Evolutionary conservation across 2,888 invertebrate species (phyloP), one percentile per base, ranked within the genome.

Genomic region (Ophion ellenae): DNA sequence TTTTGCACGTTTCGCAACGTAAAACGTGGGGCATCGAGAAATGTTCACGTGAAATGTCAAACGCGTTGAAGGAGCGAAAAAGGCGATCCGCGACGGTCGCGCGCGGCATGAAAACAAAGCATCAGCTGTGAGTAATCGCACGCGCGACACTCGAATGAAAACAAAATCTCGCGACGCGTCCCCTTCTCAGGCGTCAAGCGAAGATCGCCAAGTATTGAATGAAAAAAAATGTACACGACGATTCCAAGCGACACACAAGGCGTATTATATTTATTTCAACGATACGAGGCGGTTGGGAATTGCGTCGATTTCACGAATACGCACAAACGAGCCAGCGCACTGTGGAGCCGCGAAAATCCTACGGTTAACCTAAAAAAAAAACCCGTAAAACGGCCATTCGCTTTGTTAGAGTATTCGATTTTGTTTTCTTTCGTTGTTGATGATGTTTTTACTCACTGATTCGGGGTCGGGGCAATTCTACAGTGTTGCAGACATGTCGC

Each of bases 401-500:
- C 40, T 9, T 9, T 40, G 20, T 4, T 4, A 11, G 17, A 32
- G 11, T 40, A 40, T 53, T 20, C 6, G 45, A 40, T 11, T 71
- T 66, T 64, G 17, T 32, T 40, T 5, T 3, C 17, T 45, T 6
- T 40, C 11, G 24, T 11, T n/a, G 45, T 11, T 40, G 14, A 67
- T 9, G 4, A 20, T 64, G 24, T 14, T n/a, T 0, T 67, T 20
- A 91, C 92, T 92, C 85, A 92, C 92, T 90, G 88, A 85, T 90
- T 87, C 84, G 83, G 83, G 85, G 89, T 89, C 88, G 89, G 87
- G 89, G 88, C 80, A 90, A 89, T 87, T 89, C 90, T 92, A 92
- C 88, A 87, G 87, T 88, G 89, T 90, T 88, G 86, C 87, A 88
- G 81, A 88, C 91, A 91, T 92, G 88, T 88, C 88, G 91, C 91